These are phyloP conservation scores for Nyleta sp. DNA, from an alignment of 2,888 invertebrate genomes.

Conservation along the genomic window DNA sequence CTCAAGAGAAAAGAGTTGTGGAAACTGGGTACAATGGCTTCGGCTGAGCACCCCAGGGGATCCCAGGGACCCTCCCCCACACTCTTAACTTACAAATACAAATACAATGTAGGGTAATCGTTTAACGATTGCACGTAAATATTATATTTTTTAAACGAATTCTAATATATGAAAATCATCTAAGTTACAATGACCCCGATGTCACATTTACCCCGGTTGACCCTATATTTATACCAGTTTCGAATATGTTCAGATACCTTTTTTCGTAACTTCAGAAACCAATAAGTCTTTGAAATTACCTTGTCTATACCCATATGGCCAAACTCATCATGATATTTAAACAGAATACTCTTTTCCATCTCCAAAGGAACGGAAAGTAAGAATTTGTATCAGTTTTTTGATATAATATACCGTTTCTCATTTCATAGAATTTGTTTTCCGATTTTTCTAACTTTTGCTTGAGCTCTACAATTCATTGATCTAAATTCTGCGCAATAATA, in stretches of 20 bases:
- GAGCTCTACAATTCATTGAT: not conserved
- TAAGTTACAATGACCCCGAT: too few relatives aligned
- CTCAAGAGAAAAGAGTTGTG: too few relatives aligned
- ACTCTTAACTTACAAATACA: too few relatives aligned
- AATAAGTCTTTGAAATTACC: constrained; percentile 12
- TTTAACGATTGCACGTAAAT: too few relatives aligned
- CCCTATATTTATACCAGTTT: constrained; percentile 33
- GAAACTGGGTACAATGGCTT: too few relatives aligned
- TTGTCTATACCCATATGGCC: constrained; percentile 15
- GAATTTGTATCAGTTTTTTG: not conserved
- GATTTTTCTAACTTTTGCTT: constrained; percentile 1
- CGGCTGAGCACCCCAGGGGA: too few relatives aligned
- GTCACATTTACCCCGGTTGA: too few relatives aligned
- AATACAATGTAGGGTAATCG: too few relatives aligned
- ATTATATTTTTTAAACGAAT: too few relatives aligned
- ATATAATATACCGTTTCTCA: constrained; percentile 21
- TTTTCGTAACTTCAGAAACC: constrained; percentile 14
- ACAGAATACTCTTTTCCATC: constrained; percentile 18
- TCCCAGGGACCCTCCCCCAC: too few relatives aligned
- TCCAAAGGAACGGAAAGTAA: constrained; percentile 1
- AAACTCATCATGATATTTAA: constrained; percentile 19
- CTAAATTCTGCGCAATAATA: constrained; percentile 1
- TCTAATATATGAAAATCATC: too few relatives aligned
- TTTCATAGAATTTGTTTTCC: constrained; percentile 10
- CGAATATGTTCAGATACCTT: not conserved